phyloP scores from a whole-genome alignment of 2,797 vertebrate genomes.

The Lutjanus argentimaculatus region DNA sequence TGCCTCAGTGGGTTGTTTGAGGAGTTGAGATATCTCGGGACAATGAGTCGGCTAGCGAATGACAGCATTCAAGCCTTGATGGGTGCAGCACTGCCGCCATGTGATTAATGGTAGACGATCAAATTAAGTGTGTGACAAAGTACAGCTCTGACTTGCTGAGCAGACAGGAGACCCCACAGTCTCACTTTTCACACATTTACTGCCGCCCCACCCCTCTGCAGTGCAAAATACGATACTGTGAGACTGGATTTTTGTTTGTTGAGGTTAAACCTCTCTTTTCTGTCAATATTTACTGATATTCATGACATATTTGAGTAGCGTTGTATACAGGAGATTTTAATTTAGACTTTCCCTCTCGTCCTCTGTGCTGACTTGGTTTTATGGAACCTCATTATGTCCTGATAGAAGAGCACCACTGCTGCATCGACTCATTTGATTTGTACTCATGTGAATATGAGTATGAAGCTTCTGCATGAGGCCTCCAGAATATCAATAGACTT shows the following conservation, averaged over 20 bases:
- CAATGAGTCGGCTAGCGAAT: conserved; percentile 54
- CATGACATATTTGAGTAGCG: conserved; percentile 7
- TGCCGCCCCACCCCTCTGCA: neutral
- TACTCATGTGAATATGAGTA: conserved; percentile 68
- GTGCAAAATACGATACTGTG: neutral
- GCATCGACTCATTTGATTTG: conserved; percentile 71
- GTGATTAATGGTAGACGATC: conserved; percentile 37
- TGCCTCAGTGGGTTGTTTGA: conserved; percentile 80
- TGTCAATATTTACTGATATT: conserved; percentile 20
- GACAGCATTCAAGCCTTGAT: conserved; percentile 39
- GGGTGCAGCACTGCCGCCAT: conserved; percentile 2
- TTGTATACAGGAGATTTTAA: conserved; percentile 21
- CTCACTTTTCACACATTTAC: neutral
- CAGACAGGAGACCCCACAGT: conserved; percentile 13
- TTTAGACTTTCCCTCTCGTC: conserved; percentile 17
- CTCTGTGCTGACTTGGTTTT: conserved; percentile 43
- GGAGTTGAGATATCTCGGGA: conserved; percentile 74
- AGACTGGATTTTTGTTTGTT: conserved; percentile 2
- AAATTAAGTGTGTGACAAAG: conserved; percentile 20
- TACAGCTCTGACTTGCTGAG: neutral
- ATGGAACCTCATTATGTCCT: conserved; percentile 55
- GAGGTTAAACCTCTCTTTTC: neutral
- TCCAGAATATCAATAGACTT: conserved; percentile 74
- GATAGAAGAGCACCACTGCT: conserved; percentile 45
- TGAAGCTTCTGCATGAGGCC: conserved; percentile 58